Conservation (phyloP, 2,797 vertebrate genomes). For the Sitta carolinensis region DNA sequence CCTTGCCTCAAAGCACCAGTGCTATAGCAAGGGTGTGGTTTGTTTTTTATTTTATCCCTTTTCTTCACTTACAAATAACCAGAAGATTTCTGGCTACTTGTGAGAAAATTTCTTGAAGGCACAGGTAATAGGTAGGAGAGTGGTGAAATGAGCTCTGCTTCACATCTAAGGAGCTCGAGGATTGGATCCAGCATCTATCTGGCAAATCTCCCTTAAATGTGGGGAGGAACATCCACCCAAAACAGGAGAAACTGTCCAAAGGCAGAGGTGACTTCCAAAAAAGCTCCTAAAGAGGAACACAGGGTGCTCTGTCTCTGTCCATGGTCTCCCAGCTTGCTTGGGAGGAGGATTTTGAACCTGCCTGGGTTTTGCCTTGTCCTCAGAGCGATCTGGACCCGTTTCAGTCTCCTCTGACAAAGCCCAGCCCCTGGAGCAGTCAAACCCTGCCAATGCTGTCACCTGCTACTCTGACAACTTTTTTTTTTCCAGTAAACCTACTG, state of each 20-base stretch:
- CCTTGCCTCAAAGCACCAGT: background rate
- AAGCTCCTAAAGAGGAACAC: background rate
- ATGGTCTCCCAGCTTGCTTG: background rate
- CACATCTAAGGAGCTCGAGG: background rate
- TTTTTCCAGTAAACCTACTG: background rate
- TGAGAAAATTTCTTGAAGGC: background rate
- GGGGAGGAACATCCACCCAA: background rate
- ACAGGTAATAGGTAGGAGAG: background rate
- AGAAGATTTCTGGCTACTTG: background rate
- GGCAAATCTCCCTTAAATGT: background rate
- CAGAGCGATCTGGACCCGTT: background rate
- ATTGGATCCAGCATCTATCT: rapidly evolving
- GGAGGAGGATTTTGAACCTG: background rate
- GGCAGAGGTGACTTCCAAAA: background rate
- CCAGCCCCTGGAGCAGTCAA: background rate
- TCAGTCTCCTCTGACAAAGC: background rate
- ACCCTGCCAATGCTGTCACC: background rate
- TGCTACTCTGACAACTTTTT: background rate
- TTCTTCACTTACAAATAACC: background rate
- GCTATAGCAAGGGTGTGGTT: background rate
- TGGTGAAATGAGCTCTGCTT: background rate
- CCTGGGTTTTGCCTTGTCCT: background rate
- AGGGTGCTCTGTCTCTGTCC: rapidly evolving
- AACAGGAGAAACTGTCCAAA: background rate
- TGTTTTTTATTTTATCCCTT: background rate